Base-by-base conservation (phyloP, 92 coral and sea anemone species). In the Scolanthus callimorphus region DNA sequence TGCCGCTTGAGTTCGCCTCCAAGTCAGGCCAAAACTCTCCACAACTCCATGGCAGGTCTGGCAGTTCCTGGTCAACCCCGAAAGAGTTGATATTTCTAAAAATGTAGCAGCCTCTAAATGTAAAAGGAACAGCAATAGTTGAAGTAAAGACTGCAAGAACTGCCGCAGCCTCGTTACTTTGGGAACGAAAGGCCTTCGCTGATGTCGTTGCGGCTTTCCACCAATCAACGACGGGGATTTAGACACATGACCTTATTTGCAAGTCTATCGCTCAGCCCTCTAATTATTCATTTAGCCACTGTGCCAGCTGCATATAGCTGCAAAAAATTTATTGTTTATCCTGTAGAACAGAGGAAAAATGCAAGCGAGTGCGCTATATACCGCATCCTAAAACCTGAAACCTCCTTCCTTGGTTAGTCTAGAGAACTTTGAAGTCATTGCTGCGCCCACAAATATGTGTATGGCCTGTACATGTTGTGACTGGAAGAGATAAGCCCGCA, bases 11-110 rank as follows among this genome's bases (percentile, higher is more conserved):
- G n/a, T 27, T 31, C 26, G 54, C 55, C 75, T 51, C 28, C 39
- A 55, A 68, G 31, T 68, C 75, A 68, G 20, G 56, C 75, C 55
- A 22, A 68, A 57, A 68, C 45, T 25, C 56, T 27, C 64, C 12
- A 15, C 57, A 47, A 39, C 27, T 44, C 75, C 75, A 68, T 68
- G 63, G 41, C 54, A 57, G 75, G 49, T 48, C 15, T 45, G 28
- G 17, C 2, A 55, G 49, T 20, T 54, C 27, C 46, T 8, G 49
- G 39, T 68, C 75, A 68, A 68, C 75, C 75, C 75, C 22, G 30
- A 57, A 68, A 68, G 75, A 68, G 75, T 68, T 68, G 75, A 68
- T 68, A 68, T 68, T 68, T 48, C 55, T 63, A 28, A 20, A 61
- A 41, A 31, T 68, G 58, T 6, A 68, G 65, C 29, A 28, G 56